Base-by-base conservation (phyloP, 2,888 invertebrate species). In the Adelphocoris suturalis region DNA sequence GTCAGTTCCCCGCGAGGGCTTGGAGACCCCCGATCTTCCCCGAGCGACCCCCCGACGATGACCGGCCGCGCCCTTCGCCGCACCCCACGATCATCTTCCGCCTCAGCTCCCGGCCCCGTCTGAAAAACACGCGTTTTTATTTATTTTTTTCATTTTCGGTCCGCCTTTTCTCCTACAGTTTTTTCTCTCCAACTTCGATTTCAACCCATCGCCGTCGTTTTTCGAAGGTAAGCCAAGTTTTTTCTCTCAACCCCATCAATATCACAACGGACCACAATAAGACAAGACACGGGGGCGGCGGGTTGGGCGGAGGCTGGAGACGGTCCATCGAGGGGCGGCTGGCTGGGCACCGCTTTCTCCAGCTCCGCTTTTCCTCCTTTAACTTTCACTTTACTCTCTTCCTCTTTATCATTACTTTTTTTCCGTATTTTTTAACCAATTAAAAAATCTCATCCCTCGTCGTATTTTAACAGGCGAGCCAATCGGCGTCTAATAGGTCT, bases 61-160 rank as follows among this genome's bases (percentile, higher is more conserved):
- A 82, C 82, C 82, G 82, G 82, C 82, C 82, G 82, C 82, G 82
- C 82, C 82, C 82, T 82, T 82, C 82, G 82, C 82, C 82, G 82
- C 82, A 82, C 82, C 82, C 82, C 52, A 82, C 82, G 82, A 82
- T 82, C 82, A 82, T 82, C 82, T 81, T 81, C 81, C 81, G 81
- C 81, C 52, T 52, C 47, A 16, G 82, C 82, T 68, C 68, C 23
- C 82, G 82, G 14, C 82, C 23, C 52, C 55, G 52, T 78, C 68
- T 68, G 23, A 68, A 61, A n/a, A 61, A 23, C 19, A 23, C 68
- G 23, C 2, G 37, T 37, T 37, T 37, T 37, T 7, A 37, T 37
- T 37, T 37, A n/a, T 37, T 37, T 4, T 37, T 37, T 37, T 37
- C 37, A 37, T 37, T 37, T 7, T 37, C 37, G 37, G 2, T 37